phyloP scores from a whole-genome alignment of 2,888 invertebrate genomes.

The Masnerella sp. region DNA sequence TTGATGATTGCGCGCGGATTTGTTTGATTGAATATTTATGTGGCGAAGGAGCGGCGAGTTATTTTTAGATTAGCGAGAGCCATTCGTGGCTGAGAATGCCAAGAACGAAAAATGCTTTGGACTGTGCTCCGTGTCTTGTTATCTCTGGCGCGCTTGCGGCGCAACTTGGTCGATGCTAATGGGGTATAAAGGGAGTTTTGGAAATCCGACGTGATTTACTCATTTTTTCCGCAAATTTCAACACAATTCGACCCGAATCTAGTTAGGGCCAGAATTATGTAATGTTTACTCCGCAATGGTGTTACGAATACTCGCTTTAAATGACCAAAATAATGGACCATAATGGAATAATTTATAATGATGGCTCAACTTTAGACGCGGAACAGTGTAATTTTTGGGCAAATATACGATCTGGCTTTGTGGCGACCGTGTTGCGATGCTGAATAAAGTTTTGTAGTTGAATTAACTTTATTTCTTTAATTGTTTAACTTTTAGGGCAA shows the following conservation, averaged over 20 bases:
- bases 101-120: constrained; percentile 32
- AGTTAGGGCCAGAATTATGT: background rate
- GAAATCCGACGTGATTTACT: constrained; percentile 16
- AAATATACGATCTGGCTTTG: too few species aligned
- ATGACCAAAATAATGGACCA: too few species aligned
- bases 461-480: too few species aligned
- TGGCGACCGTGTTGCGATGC: too few species aligned
- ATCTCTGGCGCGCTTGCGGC: constrained; percentile 14
- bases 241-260: background rate
- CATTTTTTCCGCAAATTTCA: constrained; percentile 14
- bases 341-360: too few species aligned
- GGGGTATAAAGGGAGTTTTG: constrained; percentile 25
- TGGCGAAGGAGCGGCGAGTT: constrained; percentile 17
- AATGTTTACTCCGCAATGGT: too few species aligned
- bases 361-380: too few species aligned
- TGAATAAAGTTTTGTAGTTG: too few species aligned
- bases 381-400: too few species aligned
- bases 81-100: constrained; percentile 21
- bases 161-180: constrained; percentile 32
- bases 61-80: constrained; percentile 33
- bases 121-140: constrained; percentile 25
- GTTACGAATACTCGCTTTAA: too few species aligned
- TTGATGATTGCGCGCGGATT: constrained; percentile 17
- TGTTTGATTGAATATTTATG: constrained; percentile 34
- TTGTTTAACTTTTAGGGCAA: too few species aligned